phyloP scores from a whole-genome alignment of 2,113 vertebrate species.

The Gymnobelideus leadbeateri region DNA sequence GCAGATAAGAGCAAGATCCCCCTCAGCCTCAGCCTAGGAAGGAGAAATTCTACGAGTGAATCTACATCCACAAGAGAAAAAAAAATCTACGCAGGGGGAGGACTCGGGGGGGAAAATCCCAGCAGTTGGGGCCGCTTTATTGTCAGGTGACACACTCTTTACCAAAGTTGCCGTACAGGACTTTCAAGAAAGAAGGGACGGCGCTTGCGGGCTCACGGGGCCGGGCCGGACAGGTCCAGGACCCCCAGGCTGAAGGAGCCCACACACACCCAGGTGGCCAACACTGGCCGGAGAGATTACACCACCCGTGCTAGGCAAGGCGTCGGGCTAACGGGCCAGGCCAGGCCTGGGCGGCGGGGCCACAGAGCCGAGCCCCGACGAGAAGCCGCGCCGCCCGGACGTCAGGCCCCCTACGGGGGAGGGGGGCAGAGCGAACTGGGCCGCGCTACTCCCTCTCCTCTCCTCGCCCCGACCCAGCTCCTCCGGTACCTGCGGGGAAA shows the following conservation, averaged over 20 bases:
- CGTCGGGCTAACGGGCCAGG: not conserved
- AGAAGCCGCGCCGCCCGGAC: not conserved
- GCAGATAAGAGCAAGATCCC: not conserved
- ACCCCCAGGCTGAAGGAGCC: not conserved
- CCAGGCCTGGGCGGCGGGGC: not conserved
- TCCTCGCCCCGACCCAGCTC: not conserved
- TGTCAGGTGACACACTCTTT: not conserved
- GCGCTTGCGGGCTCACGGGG: too few species aligned
- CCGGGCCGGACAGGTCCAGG: too few species aligned
- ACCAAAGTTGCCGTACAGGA: not conserved
- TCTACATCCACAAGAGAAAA: not conserved
- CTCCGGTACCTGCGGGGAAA: constrained; percentile 50
- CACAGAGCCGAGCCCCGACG: not conserved
- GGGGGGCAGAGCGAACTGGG: not conserved
- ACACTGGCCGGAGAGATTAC: too few species aligned
- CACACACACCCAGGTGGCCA: not conserved
- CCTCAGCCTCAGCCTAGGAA: too few species aligned
- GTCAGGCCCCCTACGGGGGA: not conserved
- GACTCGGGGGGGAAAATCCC: fast-evolving
- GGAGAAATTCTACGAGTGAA: not conserved
- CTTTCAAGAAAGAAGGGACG: not conserved
- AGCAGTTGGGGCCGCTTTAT: not conserved
- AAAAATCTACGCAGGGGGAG: not conserved
- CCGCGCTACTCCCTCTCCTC: not conserved
- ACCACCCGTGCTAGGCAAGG: not conserved